Evolutionary conservation across 2,113 vertebrate genomes (phyloP).

Genomic region (Calyptomena viridis): DNA sequence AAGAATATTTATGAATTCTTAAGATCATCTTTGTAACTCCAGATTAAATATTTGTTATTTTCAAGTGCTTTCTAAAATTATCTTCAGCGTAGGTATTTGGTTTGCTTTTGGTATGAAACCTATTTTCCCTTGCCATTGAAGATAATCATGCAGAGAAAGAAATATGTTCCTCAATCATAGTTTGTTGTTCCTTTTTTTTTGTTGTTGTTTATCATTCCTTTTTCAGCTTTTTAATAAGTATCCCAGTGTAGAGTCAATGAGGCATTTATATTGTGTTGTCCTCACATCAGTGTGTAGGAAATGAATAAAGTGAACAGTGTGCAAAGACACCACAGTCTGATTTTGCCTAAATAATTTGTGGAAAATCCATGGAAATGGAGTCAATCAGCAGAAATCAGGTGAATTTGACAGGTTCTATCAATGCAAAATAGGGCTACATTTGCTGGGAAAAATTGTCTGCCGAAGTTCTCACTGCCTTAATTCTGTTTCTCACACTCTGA

Average conservation of each 20-base stretch:
- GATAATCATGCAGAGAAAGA: not conserved
- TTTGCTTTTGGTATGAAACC: not conserved
- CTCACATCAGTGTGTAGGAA: not conserved
- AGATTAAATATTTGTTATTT: conserved; percentile 12
- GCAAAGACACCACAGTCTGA: not conserved
- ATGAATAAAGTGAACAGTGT: not conserved
- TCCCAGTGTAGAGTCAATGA: not conserved
- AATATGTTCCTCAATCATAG: not conserved
- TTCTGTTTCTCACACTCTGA: not conserved
- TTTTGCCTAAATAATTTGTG: not conserved
- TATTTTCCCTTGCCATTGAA: not conserved
- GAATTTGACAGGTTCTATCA: not conserved
- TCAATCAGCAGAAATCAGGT: not conserved
- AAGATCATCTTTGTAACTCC: not conserved
- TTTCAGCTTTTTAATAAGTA: not conserved
- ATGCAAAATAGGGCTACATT: not conserved
- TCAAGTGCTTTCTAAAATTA: not conserved
- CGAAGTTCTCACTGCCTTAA: not conserved
- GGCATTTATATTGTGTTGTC: not conserved
- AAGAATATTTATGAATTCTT: conserved; percentile 1
- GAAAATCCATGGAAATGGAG: not conserved
- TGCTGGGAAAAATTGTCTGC: not conserved
- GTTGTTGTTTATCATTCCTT: not conserved
- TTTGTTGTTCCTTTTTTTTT: not conserved
- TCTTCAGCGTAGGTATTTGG: not conserved